Evolutionary conservation across 1,140 invertebrate genomes (phyloP), one percentile per base, ranked within the genome.

Genomic region (Rhynchophorus ferrugineus): DNA sequence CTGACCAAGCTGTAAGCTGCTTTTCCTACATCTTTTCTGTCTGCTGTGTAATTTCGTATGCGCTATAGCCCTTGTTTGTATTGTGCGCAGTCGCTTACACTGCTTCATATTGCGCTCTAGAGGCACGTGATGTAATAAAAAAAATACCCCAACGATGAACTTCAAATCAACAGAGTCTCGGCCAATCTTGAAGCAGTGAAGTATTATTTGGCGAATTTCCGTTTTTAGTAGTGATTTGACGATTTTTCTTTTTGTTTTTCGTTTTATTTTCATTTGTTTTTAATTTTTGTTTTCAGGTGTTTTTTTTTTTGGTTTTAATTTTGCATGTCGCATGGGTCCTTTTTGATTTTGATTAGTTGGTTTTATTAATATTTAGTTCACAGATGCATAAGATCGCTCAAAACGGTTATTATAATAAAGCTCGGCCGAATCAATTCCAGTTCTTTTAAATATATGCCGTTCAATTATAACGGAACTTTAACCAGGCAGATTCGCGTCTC

Each of bases 1-100:
- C 91, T 83, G 91, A 95, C 82, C 91, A 95, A 91, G 91, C 91
- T 92, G 91, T 95, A 95, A 95, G 91, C 84, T 71, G 72, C 72
- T 75, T 73, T 69, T 75, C 69, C 71, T 72, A 67, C 65, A 69
- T 69, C 69, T 74, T 47, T 68, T 71, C 68, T 72, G 61, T 70
- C 66, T 64, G 68, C 66, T 68, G 63, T 63, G 60, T 69, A 61
- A 43, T 60, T n/a, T 66, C 58, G 63, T 65, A 61, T 65, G 63
- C 58, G 62, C 60, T 64, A 57, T 62, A 57, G 63, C 63, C 65
- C 63, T 66, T 65, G 60, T 67, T 66, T 50, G 60, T 65, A 62
- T 65, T 61, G 66, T 61, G 53, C 41, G 45, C 56, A 56, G 54
- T 18, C 43, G 51, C 51, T 63, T 63, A 48, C 51, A 54, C 60